Conservation (phyloP, 2,113 vertebrate species). For the Prunella himalayana region DNA sequence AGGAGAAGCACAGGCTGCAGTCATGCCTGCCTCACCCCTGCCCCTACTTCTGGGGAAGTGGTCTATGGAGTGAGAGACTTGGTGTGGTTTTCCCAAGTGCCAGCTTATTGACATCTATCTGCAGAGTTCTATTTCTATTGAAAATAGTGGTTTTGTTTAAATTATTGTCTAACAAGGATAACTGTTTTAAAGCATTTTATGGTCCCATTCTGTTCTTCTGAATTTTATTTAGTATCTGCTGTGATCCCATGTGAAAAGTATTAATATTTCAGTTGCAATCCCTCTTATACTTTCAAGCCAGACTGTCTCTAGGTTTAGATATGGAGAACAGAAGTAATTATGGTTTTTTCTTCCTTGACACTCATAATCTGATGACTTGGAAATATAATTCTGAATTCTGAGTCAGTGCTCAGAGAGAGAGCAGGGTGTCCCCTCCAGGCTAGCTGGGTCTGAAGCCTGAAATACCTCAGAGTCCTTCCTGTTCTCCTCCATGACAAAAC, state of each 20-base stretch:
- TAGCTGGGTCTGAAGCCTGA: background rate
- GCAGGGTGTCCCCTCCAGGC: background rate
- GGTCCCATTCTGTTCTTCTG: background rate
- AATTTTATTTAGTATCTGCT: background rate
- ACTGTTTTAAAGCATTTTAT: background rate
- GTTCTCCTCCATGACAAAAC: background rate
- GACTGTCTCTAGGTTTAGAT: background rate
- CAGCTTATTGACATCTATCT: background rate
- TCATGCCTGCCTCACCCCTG: background rate
- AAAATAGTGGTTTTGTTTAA: background rate
- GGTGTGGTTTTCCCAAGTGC: background rate
- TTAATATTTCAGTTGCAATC: background rate
- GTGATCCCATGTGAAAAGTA: background rate
- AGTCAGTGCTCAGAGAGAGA: background rate
- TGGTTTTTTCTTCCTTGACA: background rate
- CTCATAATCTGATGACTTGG: background rate
- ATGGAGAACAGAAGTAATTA: background rate
- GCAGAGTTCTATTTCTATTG: background rate
- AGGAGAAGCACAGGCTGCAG: background rate
- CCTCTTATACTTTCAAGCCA: background rate
- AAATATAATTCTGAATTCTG: background rate
- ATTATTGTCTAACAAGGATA: background rate
- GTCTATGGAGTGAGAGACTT: background rate
- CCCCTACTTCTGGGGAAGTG: background rate
- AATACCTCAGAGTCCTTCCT: background rate